Percentiles rank a stretch among this genome's conserved stretches.
phyloP scores from a whole-genome alignment of 2,888 invertebrate species.

The Eucera pruinosa region DNA sequence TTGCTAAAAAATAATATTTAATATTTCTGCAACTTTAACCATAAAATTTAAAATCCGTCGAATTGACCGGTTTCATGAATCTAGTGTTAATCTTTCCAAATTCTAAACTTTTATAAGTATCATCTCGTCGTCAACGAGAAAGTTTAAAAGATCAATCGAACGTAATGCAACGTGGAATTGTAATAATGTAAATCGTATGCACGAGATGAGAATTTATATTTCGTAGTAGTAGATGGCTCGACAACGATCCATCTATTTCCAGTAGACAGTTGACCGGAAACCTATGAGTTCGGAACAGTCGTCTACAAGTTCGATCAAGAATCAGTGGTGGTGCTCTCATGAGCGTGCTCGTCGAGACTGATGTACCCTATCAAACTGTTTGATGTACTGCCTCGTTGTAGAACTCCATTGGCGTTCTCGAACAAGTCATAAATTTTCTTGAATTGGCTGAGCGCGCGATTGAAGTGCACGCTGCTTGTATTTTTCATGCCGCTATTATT shows the following conservation, averaged over 20 bases:
- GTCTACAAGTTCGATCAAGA: slow-evolving; percentile 44
- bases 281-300: slow-evolving; percentile 23
- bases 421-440: slow-evolving; percentile 43
- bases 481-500: slow-evolving; percentile 30
- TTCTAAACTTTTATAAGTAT: neutral
- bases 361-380: slow-evolving; percentile 47
- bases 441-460: slow-evolving; percentile 24
- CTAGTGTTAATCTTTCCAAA: neutral
- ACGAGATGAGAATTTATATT: slow-evolving; percentile 21
- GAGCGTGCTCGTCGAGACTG: slow-evolving; percentile 47
- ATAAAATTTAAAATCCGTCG: too few relatives aligned
- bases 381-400: slow-evolving; percentile 47
- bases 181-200: neutral
- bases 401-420: slow-evolving; percentile 33
- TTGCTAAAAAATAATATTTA: too few relatives aligned
- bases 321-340: slow-evolving; percentile 42
- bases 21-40: too few relatives aligned
- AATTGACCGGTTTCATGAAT: too few relatives aligned
- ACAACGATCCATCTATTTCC: slow-evolving; percentile 43
- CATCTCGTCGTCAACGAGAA: neutral
- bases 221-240: slow-evolving; percentile 11
- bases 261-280: slow-evolving; percentile 38
- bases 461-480: slow-evolving; percentile 21
- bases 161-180: too few relatives aligned
- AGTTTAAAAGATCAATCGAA: neutral